A percentile compares a stretch with the other conserved stretches of the same genome.
These are phyloP conservation scores for Ictalurus punctatus DNA, from an alignment of 2,113 vertebrate species.

Conservation along the genomic window DNA sequence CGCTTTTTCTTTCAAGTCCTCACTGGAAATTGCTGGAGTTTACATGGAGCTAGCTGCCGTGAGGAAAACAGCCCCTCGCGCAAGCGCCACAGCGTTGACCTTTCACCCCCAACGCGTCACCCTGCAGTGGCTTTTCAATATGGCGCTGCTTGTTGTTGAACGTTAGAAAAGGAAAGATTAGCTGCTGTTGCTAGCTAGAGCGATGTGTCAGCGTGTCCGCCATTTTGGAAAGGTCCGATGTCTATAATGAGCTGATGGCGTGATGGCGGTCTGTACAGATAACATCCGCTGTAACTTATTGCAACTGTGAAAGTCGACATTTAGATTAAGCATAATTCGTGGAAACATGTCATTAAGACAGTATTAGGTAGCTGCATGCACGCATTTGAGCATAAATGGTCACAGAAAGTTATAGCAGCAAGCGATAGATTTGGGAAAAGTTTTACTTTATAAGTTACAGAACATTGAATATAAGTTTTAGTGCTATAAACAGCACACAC, in stretches of 20 bases:
- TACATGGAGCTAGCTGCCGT: constrained; percentile 40
- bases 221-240: not conserved
- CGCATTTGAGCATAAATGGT: not conserved
- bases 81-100: constrained; percentile 11
- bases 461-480: not conserved
- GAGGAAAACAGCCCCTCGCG: not conserved
- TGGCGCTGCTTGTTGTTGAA: not conserved
- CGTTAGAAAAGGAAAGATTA: not conserved
- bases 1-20: constrained; percentile 27
- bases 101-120: constrained; percentile 18
- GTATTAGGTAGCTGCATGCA: too few species aligned
- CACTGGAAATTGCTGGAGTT: constrained; percentile 1
- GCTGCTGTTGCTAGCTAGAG: not conserved
- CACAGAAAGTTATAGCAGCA: too few species aligned
- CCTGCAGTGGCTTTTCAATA: not conserved
- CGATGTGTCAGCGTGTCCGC: not conserved
- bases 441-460: too few species aligned
- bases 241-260: not conserved
- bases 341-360: too few species aligned
- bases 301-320: too few species aligned
- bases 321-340: too few species aligned
- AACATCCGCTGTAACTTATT: not conserved
- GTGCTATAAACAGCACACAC: not conserved
- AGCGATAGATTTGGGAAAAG: too few species aligned
- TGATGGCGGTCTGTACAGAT: not conserved